Evolutionary conservation across 2,113 vertebrate species (phyloP), one percentile per base, ranked within the genome.

Genomic region (Pavo muticus): DNA sequence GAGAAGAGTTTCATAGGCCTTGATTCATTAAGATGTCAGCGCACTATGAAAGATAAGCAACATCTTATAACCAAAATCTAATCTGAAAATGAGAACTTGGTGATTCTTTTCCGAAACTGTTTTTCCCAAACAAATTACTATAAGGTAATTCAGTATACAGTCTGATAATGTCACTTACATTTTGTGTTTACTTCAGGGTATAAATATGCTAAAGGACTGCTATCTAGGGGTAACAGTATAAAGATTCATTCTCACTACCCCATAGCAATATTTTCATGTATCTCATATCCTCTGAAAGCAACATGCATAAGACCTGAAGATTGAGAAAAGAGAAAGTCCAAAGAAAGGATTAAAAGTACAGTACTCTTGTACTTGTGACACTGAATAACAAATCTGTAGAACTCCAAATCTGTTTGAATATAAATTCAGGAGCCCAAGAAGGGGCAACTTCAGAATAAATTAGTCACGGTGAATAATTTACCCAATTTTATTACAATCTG

Each of bases 391-490:
- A 75, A 87, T 82, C 54, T 90, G 39, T 57, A 82, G 52, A 91
- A 92, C 95, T 76, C 32, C 54, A 82, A 76, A 89, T 84, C 52
- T 94, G 12, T 82, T 72, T 91, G 78, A 84, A 78, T 84, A 92
- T 68, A 94, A 95, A 96, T 93, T 94, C 57, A 87, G 82, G 81
- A 87, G 81, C 32, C 70, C 44, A 63, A 57, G 87, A 91, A 82
- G 81, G 78, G 27, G 14, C 25, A 87, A 83, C 37, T 89, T 91
- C 78, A 61, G 70, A 95, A 95, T 95, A 89, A 82, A 92, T 94
- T 87, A 94, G 90, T 94, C 63, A 94, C 1, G 2, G 71, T 95
- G 81, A 82, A 91, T 69, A 93, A 47, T 94, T 91, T 92, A 92
- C 74, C 44, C 67, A 79, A 76, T 87, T 95, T 79, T 96, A 82